Percentiles rank a stretch among this genome's conserved stretches.
Evolutionary conservation across 2,113 vertebrate species (phyloP).

Genomic region (Anthoscopus minutus): DNA sequence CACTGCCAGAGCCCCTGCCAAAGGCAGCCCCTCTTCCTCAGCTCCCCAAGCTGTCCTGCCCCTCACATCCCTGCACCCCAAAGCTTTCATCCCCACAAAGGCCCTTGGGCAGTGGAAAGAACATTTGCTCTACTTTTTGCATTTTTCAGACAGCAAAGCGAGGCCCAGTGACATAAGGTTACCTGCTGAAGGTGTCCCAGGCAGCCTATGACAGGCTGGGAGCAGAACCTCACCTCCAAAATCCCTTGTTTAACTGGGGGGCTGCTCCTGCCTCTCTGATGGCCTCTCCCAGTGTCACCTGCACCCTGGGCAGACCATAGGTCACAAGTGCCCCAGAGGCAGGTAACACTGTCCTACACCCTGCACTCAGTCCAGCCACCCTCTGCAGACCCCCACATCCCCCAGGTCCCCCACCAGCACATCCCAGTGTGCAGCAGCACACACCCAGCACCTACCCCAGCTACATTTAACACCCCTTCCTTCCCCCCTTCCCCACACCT

Average conservation of each 20-base stretch:
- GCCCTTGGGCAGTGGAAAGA: accelerated
- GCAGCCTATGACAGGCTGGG: neutral
- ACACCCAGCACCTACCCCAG: neutral
- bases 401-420: neutral
- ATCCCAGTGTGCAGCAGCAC: neutral
- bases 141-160: neutral
- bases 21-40: neutral
- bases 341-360: accelerated
- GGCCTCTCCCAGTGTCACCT: neutral
- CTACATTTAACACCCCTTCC: neutral
- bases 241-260: accelerated
- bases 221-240: neutral
- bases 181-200: neutral
- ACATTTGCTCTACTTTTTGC: neutral
- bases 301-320: accelerated
- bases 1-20: neutral
- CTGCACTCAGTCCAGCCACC: neutral
- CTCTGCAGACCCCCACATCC: neutral
- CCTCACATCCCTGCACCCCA: neutral
- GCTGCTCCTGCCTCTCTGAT: neutral
- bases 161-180: neutral
- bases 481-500: neutral
- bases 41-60: accelerated
- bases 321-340: accelerated
- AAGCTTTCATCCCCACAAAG: neutral